Percentiles rank a stretch among this genome's conserved stretches.
Evolutionary conservation across 2,113 vertebrate genomes (phyloP).

Genomic region (Epinephelus fuscoguttatus): DNA sequence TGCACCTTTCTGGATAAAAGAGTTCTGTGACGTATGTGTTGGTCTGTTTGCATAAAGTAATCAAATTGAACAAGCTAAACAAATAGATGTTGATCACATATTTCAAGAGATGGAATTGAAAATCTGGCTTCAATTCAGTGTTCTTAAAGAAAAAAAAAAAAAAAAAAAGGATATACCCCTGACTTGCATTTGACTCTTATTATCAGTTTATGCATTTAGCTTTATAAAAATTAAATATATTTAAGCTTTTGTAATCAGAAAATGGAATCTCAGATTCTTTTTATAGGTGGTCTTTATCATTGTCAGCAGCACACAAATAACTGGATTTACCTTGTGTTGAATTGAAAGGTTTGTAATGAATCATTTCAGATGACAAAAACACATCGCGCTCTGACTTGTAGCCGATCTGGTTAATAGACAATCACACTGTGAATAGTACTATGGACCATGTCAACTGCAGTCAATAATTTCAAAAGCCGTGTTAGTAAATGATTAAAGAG

Average conservation of each 20-base stretch:
- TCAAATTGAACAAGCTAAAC: not conserved
- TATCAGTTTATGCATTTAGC: not conserved
- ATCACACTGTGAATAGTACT: conserved; percentile 72
- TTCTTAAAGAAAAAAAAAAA: not conserved
- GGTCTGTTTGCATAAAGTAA: not conserved
- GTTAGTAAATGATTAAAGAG: conserved; percentile 81
- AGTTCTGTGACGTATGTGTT: not conserved
- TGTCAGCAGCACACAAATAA: not conserved
- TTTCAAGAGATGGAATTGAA: not conserved
- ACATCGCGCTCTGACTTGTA: conserved; percentile 28
- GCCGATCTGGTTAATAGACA: conserved; percentile 79
- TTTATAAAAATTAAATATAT: not conserved
- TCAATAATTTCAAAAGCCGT: conserved; percentile 75
- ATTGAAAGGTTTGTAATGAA: not conserved
- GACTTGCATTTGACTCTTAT: not conserved
- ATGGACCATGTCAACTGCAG: conserved; percentile 71
- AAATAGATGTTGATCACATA: not conserved
- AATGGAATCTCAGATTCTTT: not conserved
- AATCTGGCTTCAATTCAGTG: not conserved
- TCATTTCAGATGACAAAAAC: conserved; percentile 13
- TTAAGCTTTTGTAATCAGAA: not conserved
- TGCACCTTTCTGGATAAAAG: not conserved
- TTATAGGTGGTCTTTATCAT: not conserved
- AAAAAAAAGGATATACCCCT: not conserved
- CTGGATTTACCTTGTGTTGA: not conserved